Base-by-base conservation (phyloP, 1,140 invertebrate species). In the Archegozetes longisetosus region DNA sequence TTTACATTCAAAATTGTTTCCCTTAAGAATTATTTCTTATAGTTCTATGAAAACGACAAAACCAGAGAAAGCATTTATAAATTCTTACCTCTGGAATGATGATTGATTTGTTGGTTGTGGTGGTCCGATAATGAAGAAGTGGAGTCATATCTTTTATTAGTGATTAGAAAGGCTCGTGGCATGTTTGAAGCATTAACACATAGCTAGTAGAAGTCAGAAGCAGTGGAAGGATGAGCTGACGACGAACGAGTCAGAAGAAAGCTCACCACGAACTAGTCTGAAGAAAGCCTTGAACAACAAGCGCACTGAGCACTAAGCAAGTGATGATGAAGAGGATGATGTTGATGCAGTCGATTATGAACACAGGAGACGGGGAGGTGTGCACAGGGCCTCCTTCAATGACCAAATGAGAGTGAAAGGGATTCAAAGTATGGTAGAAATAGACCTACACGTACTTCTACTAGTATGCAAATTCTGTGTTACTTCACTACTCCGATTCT, bases 121-220 rank as follows among this genome's bases (percentile, higher is more conserved):
- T 53, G 20, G 52, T 26, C 25, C 13, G 13, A 9, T 9, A n/a
- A 12, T 9, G 49, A 23, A 53, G 62, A 50, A 17, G 56, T 28
- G 27, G 63, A 52, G n/a, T 61, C 55, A 55, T 66, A 66, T 28
- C 65, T 52, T 49, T 57, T 32, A 57, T 65, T 66, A 17, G 63
- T 66, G 55, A 66, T 66, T 6, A 66, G 27, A 53, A 66, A 66
- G 17, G 65, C 61, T 13, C 65, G 61, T 14, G 64, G 64, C 64
- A 65, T 65, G 14, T 50, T 55, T 49, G 23, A 54, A 61, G 46
- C 24, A 2, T 3, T 22, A 52, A 13, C 50, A 22, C 17, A 52
- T 40, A 40, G 6, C 6, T 40, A 40, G 17, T 40, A 40, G n/a
- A n/a, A n/a, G n/a, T n/a, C n/a, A n/a, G n/a, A n/a, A n/a, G n/a